These are phyloP conservation scores for Grus americana DNA, from an alignment of 2,113 vertebrate species.

Conservation along the genomic window DNA sequence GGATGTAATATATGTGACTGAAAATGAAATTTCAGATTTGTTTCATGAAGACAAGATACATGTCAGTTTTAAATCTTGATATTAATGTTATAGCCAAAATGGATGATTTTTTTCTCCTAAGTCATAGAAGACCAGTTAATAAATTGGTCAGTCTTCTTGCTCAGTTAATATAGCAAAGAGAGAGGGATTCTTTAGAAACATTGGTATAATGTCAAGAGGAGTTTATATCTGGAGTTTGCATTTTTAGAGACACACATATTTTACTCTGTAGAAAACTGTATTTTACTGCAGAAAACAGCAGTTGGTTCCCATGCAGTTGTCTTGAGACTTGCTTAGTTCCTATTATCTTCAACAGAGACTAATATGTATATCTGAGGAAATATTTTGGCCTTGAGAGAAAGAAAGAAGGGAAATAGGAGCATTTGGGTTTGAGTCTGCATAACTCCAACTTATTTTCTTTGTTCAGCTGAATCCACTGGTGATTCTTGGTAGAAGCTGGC, in stretches of 20 bases:
- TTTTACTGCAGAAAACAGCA: slow-evolving; percentile 27
- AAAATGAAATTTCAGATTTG: not conserved
- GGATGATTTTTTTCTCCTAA: not conserved
- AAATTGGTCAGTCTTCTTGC: not conserved
- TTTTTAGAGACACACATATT: not conserved
- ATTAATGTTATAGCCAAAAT: not conserved
- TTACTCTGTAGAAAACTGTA: not conserved
- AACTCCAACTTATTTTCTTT: not conserved
- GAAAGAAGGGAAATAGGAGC: not conserved
- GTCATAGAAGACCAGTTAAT: not conserved
- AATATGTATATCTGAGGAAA: not conserved
- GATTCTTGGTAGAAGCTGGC: not conserved
- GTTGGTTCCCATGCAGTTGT: not conserved
- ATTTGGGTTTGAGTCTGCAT: not conserved
- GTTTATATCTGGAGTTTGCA: not conserved
- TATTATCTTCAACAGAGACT: not conserved
- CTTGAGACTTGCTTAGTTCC: not conserved
- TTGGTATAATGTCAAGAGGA: not conserved
- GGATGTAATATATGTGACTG: not conserved
- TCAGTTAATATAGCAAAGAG: not conserved
- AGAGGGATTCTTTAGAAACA: not conserved
- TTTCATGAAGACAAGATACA: not conserved
- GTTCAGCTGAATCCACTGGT: not conserved
- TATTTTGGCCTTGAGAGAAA: not conserved
- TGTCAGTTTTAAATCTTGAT: not conserved